Evolutionary conservation across 1,140 invertebrate species (phyloP).

Genomic region (Drosophila takahashii): DNA sequence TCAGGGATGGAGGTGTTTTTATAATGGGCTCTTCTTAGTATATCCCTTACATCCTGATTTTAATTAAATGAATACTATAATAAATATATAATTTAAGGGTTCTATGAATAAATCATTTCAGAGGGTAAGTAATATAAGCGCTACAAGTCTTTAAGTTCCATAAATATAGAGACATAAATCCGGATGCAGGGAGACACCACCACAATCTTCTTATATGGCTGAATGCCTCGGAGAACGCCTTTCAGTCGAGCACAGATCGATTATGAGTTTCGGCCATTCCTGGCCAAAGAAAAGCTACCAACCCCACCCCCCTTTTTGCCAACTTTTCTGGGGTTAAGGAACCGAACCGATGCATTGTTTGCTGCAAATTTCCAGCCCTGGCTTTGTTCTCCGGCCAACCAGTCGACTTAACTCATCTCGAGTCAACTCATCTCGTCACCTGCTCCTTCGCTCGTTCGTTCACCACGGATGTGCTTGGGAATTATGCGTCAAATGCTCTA

Average conservation of each 20-base stretch:
- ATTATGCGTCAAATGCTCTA: conserved; percentile 74
- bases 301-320: background rate
- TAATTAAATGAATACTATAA: background rate
- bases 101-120: background rate
- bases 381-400: conserved; percentile 14
- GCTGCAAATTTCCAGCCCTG: conserved; percentile 7
- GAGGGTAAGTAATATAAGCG: too few species aligned
- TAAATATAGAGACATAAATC: background rate
- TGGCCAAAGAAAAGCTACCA: conserved; percentile 5
- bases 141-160: too few species aligned
- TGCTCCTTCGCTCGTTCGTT: conserved; percentile 18
- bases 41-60: background rate
- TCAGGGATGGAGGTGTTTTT: conserved; percentile 21
- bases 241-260: conserved; percentile 1
- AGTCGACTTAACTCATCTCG: conserved; percentile 41
- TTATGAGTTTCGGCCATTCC: background rate
- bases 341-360: conserved; percentile 18
- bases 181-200: too few species aligned
- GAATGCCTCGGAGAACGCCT: background rate
- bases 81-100: background rate
- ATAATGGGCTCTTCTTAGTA: background rate
- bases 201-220: conserved; percentile 1
- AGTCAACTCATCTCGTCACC: conserved; percentile 40
- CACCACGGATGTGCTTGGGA: conserved; percentile 62
- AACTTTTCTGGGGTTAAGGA: background rate